These are phyloP conservation scores for Aurelia coerulea DNA, from an alignment of 30 jellyfish, hydroid and myxozoan species.

Conservation along the genomic window DNA sequence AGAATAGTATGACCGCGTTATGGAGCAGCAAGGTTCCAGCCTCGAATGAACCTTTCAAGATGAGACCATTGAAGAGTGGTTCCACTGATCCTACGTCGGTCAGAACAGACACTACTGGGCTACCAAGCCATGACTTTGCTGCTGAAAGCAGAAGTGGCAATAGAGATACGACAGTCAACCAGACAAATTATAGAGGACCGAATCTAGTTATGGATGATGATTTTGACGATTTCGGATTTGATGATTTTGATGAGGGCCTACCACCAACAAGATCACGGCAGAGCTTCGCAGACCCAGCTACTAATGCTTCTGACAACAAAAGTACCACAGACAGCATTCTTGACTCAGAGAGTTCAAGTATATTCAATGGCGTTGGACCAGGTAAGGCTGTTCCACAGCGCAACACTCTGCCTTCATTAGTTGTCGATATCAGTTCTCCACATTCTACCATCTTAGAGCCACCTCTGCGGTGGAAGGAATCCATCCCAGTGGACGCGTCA, in stretches of 20 bases:
- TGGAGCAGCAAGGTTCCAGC: constrained; percentile 32
- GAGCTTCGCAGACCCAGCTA: not conserved
- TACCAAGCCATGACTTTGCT: constrained; percentile 20
- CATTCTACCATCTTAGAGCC: constrained; percentile 77
- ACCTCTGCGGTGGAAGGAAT: constrained; percentile 72
- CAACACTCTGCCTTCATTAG: constrained; percentile 39
- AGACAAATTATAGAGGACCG: constrained; percentile 40
- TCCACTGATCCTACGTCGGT: not conserved
- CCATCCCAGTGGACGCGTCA: constrained; percentile 59
- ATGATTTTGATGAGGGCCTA: constrained; percentile 41
- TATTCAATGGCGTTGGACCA: not conserved
- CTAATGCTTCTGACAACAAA: not conserved
- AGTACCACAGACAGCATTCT: constrained; percentile 3
- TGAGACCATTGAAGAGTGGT: constrained; percentile 26
- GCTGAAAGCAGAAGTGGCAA: not conserved
- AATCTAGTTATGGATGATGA: constrained; percentile 73
- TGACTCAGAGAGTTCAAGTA: constrained; percentile 3
- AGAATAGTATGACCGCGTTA: constrained; percentile 64
- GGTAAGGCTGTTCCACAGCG: constrained; percentile 4
- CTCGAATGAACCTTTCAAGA: constrained; percentile 23
- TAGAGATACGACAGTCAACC: constrained; percentile 19
- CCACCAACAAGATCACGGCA: constrained; percentile 42
- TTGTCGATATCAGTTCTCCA: constrained; percentile 65
- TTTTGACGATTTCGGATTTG: constrained; percentile 89
- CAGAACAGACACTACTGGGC: constrained; percentile 1